These are phyloP conservation scores for Chrysolina haemoptera DNA, from an alignment of 2,888 invertebrate species.

Conservation along the genomic window DNA sequence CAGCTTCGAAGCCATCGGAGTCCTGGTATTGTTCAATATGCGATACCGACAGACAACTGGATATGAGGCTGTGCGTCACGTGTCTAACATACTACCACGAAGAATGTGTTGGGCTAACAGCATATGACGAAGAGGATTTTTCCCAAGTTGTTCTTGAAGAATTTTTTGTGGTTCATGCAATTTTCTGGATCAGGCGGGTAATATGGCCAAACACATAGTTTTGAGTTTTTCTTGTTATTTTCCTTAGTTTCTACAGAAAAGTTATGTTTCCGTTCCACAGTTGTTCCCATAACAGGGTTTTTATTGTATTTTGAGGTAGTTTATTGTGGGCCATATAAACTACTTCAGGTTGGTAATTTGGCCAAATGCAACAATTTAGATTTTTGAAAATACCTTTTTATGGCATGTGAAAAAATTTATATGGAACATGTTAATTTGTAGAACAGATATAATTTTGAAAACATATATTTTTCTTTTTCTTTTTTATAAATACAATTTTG, in stretches of 20 bases:
- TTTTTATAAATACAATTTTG: background rate
- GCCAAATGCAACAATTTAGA: background rate
- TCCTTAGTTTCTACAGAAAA: background rate
- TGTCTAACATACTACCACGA: constrained; percentile 39
- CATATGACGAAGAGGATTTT: constrained; percentile 25
- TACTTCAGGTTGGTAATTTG: no score
- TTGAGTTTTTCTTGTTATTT: background rate
- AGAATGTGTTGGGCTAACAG: constrained; percentile 35
- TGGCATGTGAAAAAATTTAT: background rate
- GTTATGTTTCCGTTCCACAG: background rate
- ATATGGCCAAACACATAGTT: background rate
- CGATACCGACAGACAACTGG: constrained; percentile 27
- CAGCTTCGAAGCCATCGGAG: background rate
- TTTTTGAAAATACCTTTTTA: background rate
- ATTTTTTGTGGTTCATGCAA: background rate
- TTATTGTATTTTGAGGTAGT: background rate
- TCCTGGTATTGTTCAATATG: constrained; percentile 34
- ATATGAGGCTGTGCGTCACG: constrained; percentile 32
- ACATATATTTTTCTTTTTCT: background rate
- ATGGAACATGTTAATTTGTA: background rate
- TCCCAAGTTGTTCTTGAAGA: background rate
- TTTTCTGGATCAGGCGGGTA: background rate
- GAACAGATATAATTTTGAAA: background rate
- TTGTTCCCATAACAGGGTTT: background rate
- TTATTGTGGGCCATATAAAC: background rate